These are phyloP conservation scores for Neolamprologus sp. DNA, from an alignment of 2,113 vertebrate species.

Conservation along the genomic window DNA sequence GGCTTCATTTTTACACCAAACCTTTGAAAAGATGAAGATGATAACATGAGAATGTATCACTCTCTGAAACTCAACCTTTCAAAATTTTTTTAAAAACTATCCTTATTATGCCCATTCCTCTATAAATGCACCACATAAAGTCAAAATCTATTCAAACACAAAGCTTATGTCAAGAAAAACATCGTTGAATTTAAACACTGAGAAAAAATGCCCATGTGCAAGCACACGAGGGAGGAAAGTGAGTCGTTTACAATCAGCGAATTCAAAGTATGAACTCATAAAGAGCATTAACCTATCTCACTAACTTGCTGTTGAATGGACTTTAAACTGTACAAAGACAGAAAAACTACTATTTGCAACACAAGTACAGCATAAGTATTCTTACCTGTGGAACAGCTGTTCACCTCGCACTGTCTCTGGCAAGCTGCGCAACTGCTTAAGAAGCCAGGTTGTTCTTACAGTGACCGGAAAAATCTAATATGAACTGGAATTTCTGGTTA, in stretches of 20 bases:
- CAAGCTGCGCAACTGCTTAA: not conserved
- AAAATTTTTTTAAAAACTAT: not conserved
- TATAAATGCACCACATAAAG: not conserved
- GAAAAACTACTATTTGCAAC: not conserved
- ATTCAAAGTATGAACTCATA: not conserved
- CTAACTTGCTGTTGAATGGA: not conserved
- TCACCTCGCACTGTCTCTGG: not conserved
- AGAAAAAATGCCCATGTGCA: not conserved
- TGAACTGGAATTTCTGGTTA: conserved; percentile 54
- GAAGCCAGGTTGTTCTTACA: not conserved
- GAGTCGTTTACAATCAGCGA: not conserved
- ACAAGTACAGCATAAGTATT: not conserved
- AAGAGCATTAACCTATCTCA: not conserved
- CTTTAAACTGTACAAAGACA: not conserved
- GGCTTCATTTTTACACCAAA: conserved; percentile 31
- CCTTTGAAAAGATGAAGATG: not conserved
- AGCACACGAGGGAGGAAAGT: not conserved
- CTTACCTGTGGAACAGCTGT: conserved; percentile 23
- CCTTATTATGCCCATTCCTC: not conserved
- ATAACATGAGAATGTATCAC: not conserved
- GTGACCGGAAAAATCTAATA: not conserved
- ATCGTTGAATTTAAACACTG: not conserved
- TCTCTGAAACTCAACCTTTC: not conserved
- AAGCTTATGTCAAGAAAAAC: not conserved
- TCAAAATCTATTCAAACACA: not conserved